Evolutionary conservation across 2,797 vertebrate species (phyloP), one percentile per base, ranked within the genome.

Genomic region (Synaphobranchus kaupii): DNA sequence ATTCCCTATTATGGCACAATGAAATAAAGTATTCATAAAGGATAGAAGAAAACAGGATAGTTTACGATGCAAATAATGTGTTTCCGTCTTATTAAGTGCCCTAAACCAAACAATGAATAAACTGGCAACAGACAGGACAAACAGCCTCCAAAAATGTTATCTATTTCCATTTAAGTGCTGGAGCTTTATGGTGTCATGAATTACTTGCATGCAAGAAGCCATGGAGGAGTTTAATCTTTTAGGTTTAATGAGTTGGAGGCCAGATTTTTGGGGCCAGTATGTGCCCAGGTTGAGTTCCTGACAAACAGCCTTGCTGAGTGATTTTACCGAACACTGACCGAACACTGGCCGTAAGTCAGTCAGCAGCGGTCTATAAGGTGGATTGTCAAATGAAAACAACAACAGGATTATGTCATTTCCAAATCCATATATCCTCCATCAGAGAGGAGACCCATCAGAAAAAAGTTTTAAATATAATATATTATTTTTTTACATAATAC

Each of bases 181-280:
- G 20, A 48, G 12, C 84, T 47, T 39, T 5, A 47, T 63, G 22
- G 10, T 28, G 12, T 47, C 31, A 34, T 8, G 56, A 84, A n/a
- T 34, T n/a, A 87, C 48, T 68, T 68, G 39, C 86, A 52, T 44
- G 34, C 13, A 56, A n/a, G 66, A 58, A 34, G 52, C 84, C 54
- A 84, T 82, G 81, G 78, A 87, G 52, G 86, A 84, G 66, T 84
- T 84, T 58, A 84, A 96, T 95, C 96, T 94, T 93, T 93, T 94
- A 93, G 93, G 94, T 96, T 94, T 95, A 94, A 85, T 44, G 84
- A 86, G 89, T 82, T 56, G 58, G 88, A 73, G 83, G 85, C 81
- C 86, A 83, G 68, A 63, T 76, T 31, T 25, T 25, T 84, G 48
- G 60, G 48, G 71, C n/a, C 60, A 31, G 44, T 83, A 47, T 86